Evolutionary conservation across 1,140 invertebrate species (phyloP).

Genomic region (Ridgeia piscesae): DNA sequence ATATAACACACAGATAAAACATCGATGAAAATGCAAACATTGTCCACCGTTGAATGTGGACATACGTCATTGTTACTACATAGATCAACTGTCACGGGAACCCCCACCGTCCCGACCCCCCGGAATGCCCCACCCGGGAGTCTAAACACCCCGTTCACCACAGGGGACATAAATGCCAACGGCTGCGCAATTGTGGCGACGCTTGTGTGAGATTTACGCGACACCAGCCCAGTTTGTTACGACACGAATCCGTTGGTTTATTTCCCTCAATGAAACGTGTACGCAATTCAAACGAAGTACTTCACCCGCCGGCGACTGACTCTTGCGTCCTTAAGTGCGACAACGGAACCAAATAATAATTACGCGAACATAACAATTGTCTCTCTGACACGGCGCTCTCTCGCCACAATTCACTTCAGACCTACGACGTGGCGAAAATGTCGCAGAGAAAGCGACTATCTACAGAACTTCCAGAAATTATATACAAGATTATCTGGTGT

Average conservation of each 20-base stretch:
- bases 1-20: background rate
- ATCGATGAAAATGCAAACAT: background rate
- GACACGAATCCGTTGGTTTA: background rate
- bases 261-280: background rate
- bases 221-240: background rate
- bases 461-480: too few species aligned
- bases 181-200: background rate
- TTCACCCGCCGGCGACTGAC: background rate
- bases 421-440: background rate
- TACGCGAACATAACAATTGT: background rate
- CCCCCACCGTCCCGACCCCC: background rate
- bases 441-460: too few species aligned
- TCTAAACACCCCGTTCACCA: background rate
- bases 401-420: background rate
- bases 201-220: background rate
- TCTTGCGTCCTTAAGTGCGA: background rate
- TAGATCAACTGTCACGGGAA: background rate
- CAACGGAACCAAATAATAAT: background rate
- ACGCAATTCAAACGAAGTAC: background rate
- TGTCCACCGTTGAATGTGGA: background rate
- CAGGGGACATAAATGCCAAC: background rate
- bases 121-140: background rate
- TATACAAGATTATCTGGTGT: too few species aligned
- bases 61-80: background rate
- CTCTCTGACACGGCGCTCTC: background rate